These are phyloP conservation scores for Tympanuchus pallidicinctus DNA, from an alignment of 2,113 vertebrate genomes.

Conservation along the genomic window DNA sequence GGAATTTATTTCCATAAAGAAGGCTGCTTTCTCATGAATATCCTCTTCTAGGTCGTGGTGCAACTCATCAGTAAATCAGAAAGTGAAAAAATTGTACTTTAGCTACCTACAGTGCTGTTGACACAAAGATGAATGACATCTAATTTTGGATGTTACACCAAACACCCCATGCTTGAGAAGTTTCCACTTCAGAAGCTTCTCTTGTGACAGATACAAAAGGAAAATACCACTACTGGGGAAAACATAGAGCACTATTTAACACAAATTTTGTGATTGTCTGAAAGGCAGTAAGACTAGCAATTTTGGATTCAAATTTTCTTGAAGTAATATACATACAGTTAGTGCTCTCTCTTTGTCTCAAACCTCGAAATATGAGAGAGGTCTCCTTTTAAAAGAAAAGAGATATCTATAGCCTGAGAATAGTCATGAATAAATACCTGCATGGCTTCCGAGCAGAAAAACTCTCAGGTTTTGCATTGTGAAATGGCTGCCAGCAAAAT, in stretches of 20 bases:
- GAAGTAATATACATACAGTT: background rate
- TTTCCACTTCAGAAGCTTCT: conserved; percentile 17
- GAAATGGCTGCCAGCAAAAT: background rate
- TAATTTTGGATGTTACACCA: conserved; percentile 41
- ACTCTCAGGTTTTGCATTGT: background rate
- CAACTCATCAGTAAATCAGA: conserved; percentile 26
- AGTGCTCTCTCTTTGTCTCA: background rate
- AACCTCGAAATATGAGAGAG: background rate
- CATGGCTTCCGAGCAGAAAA: background rate
- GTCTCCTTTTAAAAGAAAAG: background rate
- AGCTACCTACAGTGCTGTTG: conserved; percentile 36
- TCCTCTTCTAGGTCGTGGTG: conserved; percentile 52
- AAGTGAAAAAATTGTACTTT: conserved; percentile 10
- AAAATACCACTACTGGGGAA: conserved; percentile 48
- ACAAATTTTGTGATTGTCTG: conserved; percentile 36
- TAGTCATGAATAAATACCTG: background rate
- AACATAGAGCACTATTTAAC: conserved; percentile 48
- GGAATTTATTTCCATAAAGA: conserved; percentile 64
- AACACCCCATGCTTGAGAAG: background rate
- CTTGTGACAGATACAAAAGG: background rate
- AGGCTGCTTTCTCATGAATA: conserved; percentile 33
- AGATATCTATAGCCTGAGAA: background rate
- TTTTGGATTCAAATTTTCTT: background rate
- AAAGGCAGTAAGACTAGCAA: conserved; percentile 15
- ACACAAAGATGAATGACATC: conserved; percentile 61